These are phyloP conservation scores for Festucalex cinctus DNA, from an alignment of 2,113 vertebrate genomes.

Conservation along the genomic window DNA sequence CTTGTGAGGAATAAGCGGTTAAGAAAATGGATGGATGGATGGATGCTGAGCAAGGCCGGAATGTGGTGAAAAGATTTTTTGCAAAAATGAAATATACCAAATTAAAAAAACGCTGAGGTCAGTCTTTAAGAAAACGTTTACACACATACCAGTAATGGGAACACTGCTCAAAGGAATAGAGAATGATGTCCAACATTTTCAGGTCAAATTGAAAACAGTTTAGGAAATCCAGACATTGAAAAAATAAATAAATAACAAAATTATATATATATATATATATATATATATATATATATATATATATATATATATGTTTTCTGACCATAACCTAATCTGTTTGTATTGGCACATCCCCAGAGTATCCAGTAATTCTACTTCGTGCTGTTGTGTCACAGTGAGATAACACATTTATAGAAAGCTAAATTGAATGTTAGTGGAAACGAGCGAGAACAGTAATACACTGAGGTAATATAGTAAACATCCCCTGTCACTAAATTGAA, in stretches of 20 bases:
- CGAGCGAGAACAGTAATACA: slow-evolving; percentile 48
- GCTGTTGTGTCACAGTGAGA: slow-evolving; percentile 45
- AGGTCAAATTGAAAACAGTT: slow-evolving; percentile 2
- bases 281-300: too few species aligned
- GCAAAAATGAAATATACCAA: background rate
- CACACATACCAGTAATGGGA: slow-evolving; percentile 2
- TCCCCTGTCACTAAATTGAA: slow-evolving; percentile 51
- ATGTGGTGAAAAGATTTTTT: background rate
- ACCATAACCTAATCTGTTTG: slow-evolving; percentile 23
- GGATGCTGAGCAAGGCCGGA: background rate
- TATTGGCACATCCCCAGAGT: slow-evolving; percentile 26
- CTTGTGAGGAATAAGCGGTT: too few species aligned
- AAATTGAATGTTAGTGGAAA: slow-evolving; percentile 51
- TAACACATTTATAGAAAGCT: slow-evolving; percentile 43
- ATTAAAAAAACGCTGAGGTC: background rate
- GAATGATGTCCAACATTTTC: background rate
- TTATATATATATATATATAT: too few species aligned
- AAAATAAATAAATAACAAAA: background rate
- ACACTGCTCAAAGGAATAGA: background rate
- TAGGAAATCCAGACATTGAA: background rate
- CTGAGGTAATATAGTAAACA: slow-evolving; percentile 48
- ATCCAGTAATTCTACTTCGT: slow-evolving; percentile 34
- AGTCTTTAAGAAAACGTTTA: background rate
- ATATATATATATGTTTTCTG: too few species aligned
- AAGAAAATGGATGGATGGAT: too few species aligned